Base-by-base conservation (phyloP, 2,113 vertebrate species). In the Rhynchomys soricoides region DNA sequence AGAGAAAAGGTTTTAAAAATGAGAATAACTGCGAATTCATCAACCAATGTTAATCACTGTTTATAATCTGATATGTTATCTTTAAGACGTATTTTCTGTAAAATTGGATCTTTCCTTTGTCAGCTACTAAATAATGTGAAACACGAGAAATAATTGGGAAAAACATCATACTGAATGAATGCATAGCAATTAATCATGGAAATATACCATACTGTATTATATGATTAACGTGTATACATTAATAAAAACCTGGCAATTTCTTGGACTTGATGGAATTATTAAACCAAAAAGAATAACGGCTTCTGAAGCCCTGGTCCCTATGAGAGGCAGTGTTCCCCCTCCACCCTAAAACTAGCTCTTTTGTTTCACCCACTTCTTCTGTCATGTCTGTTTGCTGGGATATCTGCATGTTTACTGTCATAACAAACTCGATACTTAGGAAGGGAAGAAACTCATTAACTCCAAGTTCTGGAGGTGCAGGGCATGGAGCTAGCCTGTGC, bases 261-360 rank as follows among this genome's bases (percentile, higher is more conserved):
- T 92, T 92, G 55, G 48, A 88, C 24, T 93, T 90, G 34, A 91
- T 66, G 29, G 93, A 95, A 95, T 94, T 59, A 89, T 34, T 57
- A 89, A 94, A 34, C 52, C 31, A 74, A 96, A 78, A 40, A 13
- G 55, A 52, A 48, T 62, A n/a, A 34, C 62, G 22, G 64, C 78
- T 90, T 92, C 89, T 79, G 93, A 62, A 62, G 29, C 29, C 62
- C 50, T 59, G 78, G 34, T 68, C 40, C 57, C 89, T 34, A 55
- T 15, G 7, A 62, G 91, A 75, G 40, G 55, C 16, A 77, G n/a
- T 43, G n/a, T 71, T 45, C 86, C 37, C 78, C 93, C 83, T 40
- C 48, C 16, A 86, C 13, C 52, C 1, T 87, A 55, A 93, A 57
- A 4, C 16, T 37, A 77, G 50, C 57, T 74, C 2, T 37, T 45